Percentiles rank a stretch among this genome's conserved stretches.
These are phyloP conservation scores for Ptychochromis oligacanthus DNA, from an alignment of 2,113 vertebrate species.

Conservation along the genomic window DNA sequence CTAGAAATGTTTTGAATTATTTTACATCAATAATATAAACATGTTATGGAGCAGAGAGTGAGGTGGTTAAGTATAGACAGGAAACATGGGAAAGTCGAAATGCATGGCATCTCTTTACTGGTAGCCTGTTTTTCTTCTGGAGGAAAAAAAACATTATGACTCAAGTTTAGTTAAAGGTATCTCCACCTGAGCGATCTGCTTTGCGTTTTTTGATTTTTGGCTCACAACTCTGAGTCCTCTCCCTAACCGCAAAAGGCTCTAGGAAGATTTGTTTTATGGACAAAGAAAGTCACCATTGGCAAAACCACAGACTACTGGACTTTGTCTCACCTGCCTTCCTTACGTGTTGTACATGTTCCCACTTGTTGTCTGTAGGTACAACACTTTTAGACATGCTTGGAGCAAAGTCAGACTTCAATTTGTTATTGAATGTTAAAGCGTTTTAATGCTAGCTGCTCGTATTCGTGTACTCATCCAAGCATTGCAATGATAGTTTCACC, in stretches of 20 bases:
- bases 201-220: not conserved
- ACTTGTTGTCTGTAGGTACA: not conserved
- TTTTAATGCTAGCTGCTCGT: not conserved
- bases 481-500: not conserved
- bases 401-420: not conserved
- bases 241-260: no score
- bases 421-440: not conserved
- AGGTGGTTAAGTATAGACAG: no score
- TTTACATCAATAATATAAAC: not conserved
- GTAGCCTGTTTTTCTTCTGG: not conserved
- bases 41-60: not conserved
- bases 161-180: not conserved
- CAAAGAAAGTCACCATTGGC: not conserved
- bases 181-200: not conserved
- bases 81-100: not conserved
- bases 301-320: not conserved
- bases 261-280: no score
- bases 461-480: not conserved
- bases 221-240: not conserved
- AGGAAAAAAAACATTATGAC: not conserved
- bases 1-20: not conserved
- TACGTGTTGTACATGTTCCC: not conserved
- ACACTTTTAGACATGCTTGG: not conserved
- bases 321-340: not conserved
- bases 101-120: no score